Base-by-base conservation (phyloP, 2,797 vertebrate genomes). In the Sebastolobus alascanus region DNA sequence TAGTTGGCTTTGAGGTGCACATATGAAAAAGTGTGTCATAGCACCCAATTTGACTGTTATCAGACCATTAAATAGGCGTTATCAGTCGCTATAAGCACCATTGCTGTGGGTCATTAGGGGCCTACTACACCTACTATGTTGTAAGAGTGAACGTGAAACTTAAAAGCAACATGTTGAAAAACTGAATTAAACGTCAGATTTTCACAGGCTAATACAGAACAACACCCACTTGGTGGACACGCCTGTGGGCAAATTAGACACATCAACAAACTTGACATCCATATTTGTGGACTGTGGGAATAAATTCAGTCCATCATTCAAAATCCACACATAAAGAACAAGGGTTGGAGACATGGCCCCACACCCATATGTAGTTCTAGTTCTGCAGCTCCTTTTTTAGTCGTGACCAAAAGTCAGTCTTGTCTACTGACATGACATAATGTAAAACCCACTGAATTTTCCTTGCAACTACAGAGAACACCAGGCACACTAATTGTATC, bases 401-500 rank as follows among this genome's bases (percentile, higher is more conserved):
- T 35, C 27, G 33, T 35, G 11, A 59, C 22, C 25, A 80, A 37
- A 84, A 55, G 35, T 74, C 22, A 11, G 6, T 55, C 14, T 38
- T 22, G 10, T 52, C 46, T 58, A 9, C 12, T 63, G 35, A 60
- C 31, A 33, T 52, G 29, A 63, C 16, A 56, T 33, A 4, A 64
- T 52, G 13, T 35, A 68, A 83, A 83, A 80, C 14, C 14, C 56
- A 38, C 3, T 27, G 31, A 54, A 8, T n/a, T 20, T 35, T 18
- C 14, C 27, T 22, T 59, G 22, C 52, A 69, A 37, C 54, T 31
- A 4, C 1, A 55, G 27, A 50, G 38, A 73, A 43, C 25, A 56
- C 22, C 50, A 37, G 75, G 68, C 43, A 38, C 59, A 20, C 22
- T 64, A 33, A 84, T 77, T 73, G 27, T 59, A n/a, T 75, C 31